Percentiles rank a stretch among this genome's conserved stretches.
These are phyloP conservation scores for Cheilosia vulpina DNA, from an alignment of 2,888 invertebrate species.

Conservation along the genomic window DNA sequence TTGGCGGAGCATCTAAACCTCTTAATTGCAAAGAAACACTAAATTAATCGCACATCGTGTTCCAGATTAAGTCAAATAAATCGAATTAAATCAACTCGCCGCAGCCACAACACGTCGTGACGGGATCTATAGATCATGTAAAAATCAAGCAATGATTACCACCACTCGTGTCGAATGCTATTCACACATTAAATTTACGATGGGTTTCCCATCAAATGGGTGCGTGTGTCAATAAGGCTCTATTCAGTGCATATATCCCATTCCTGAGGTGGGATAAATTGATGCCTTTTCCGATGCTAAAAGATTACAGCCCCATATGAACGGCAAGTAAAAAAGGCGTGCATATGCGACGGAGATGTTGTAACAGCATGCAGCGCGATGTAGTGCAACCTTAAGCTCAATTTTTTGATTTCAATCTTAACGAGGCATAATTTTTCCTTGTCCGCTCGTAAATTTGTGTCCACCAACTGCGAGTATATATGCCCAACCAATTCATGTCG, in stretches of 20 bases:
- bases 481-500: slow-evolving; percentile 51
- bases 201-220: slow-evolving; percentile 44
- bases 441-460: slow-evolving; percentile 70
- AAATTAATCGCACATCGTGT: slow-evolving; percentile 17
- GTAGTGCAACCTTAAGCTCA: slow-evolving; percentile 45
- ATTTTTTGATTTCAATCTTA: slow-evolving; percentile 66
- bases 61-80: slow-evolving; percentile 41
- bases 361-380: slow-evolving; percentile 57
- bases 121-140: slow-evolving; percentile 32
- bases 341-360: slow-evolving; percentile 24
- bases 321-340: slow-evolving; percentile 36
- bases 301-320: slow-evolving; percentile 14
- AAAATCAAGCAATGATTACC: slow-evolving; percentile 35
- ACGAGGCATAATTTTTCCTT: slow-evolving; percentile 71
- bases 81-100: slow-evolving; percentile 33
- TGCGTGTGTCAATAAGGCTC: slow-evolving; percentile 62
- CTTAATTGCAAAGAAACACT: slow-evolving; percentile 29
- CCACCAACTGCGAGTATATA: slow-evolving; percentile 45
- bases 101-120: neutral
- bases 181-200: slow-evolving; percentile 57
- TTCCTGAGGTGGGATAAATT: slow-evolving; percentile 60
- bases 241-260: slow-evolving; percentile 33
- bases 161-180: slow-evolving; percentile 49
- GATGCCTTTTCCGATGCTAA: slow-evolving; percentile 51
- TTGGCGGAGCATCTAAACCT: neutral